Conservation (phyloP, 2,797 vertebrate species). For the Pipistrellus pygmaeus region DNA sequence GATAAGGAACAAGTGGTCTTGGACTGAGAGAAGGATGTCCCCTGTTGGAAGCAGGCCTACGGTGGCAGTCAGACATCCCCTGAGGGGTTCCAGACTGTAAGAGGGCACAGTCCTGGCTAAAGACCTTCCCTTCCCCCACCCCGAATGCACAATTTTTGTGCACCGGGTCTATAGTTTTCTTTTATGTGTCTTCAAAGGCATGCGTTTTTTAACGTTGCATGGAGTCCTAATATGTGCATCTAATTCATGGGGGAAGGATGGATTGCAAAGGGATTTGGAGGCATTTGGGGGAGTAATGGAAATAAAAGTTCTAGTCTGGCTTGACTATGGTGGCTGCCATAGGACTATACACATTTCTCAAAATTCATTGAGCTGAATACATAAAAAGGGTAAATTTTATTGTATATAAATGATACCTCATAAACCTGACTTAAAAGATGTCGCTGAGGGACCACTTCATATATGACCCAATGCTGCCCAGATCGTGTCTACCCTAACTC, state of each 20-base stretch:
- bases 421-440: background rate
- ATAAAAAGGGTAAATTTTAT: background rate
- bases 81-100: too few relatives aligned
- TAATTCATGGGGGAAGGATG: rapidly evolving
- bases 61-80: too few relatives aligned
- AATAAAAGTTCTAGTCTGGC: background rate
- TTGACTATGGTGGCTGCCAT: background rate
- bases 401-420: background rate
- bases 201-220: background rate
- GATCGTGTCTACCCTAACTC: background rate
- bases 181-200: background rate
- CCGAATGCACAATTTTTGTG: too few relatives aligned
- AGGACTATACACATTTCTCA: background rate
- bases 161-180: background rate
- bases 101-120: too few relatives aligned
- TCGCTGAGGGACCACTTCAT: background rate
- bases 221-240: background rate
- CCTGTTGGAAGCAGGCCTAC: too few relatives aligned
- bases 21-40: too few relatives aligned
- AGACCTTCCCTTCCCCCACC: too few relatives aligned
- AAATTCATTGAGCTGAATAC: background rate
- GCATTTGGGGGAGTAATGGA: background rate
- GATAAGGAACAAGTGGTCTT: too few relatives aligned
- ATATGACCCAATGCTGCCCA: background rate
- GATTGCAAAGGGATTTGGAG: background rate